Evolutionary conservation across 2,888 invertebrate genomes (phyloP).

Genomic region (Caenorhabditis uteleia): DNA sequence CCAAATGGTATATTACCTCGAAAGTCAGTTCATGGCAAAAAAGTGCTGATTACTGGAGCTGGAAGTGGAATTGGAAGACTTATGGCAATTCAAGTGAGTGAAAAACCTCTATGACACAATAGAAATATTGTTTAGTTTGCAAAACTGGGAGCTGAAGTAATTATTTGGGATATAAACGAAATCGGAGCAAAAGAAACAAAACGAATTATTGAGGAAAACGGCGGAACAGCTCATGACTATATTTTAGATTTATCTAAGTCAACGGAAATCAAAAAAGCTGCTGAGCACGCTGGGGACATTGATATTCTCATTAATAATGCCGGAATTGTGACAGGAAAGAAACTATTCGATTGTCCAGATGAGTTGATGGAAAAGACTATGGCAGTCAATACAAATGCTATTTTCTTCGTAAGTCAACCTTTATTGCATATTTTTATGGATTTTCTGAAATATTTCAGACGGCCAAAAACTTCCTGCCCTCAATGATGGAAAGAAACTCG

Average conservation of each 20-base stretch:
- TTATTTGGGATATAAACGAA: constrained; percentile 87
- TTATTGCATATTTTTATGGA: neutral
- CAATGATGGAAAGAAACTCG: constrained; percentile 84
- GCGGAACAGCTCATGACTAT: constrained; percentile 77
- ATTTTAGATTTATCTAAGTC: constrained; percentile 82
- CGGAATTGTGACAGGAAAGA: constrained; percentile 83
- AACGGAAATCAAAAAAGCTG: constrained; percentile 79
- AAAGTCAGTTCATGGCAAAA: constrained; percentile 80
- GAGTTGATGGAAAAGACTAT: constrained; percentile 85
- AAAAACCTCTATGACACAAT: neutral
- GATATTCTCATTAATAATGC: constrained; percentile 89
- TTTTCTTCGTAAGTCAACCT: constrained; percentile 81
- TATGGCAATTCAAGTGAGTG: constrained; percentile 48
- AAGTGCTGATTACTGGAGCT: constrained; percentile 86
- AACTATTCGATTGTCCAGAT: constrained; percentile 83
- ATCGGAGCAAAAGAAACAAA: constrained; percentile 83
- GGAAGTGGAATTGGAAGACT: constrained; percentile 85
- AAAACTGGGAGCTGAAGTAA: constrained; percentile 76
- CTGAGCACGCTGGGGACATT: constrained; percentile 80
- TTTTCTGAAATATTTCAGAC: constrained; percentile 76
- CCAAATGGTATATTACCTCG: constrained; percentile 70
- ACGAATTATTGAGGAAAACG: constrained; percentile 74
- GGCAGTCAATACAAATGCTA: constrained; percentile 86
- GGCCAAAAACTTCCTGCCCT: constrained; percentile 81
- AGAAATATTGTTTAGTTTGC: constrained; percentile 57